These are phyloP conservation scores for Pipistrellus pygmaeus DNA, from an alignment of 2,797 vertebrate genomes.

Conservation along the genomic window DNA sequence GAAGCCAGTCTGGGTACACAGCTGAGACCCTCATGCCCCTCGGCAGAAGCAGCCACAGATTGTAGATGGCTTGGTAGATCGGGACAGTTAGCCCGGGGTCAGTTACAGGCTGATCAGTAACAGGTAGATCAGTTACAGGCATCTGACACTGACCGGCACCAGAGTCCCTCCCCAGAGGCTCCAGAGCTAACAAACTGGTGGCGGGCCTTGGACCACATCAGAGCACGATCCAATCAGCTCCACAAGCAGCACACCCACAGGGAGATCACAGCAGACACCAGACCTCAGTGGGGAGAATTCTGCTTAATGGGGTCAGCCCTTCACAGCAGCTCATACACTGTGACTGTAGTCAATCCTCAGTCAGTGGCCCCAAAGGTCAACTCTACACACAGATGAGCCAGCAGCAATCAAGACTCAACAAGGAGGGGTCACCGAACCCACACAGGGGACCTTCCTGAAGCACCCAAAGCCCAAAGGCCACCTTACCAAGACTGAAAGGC, in stretches of 20 bases:
- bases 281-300: not conserved
- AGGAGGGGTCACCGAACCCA: not conserved
- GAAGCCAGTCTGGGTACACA: not conserved
- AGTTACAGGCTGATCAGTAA: not conserved
- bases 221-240: not conserved
- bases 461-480: not conserved
- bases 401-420: not conserved
- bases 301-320: not conserved
- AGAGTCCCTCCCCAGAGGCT: not conserved
- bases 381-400: not conserved
- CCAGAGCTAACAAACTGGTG: not conserved
- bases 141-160: not conserved
- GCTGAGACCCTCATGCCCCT: not conserved
- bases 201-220: not conserved
- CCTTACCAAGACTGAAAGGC: not conserved
- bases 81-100: not conserved
- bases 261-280: not conserved
- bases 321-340: not conserved
- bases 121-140: not conserved
- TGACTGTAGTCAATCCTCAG: not conserved
- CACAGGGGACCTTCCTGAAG: not conserved
- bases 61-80: not conserved
- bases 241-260: not conserved
- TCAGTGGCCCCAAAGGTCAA: not conserved
- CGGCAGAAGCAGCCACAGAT: not conserved